Conservation (phyloP, 1,140 invertebrate species). For the Pollicipes pollicipes region DNA sequence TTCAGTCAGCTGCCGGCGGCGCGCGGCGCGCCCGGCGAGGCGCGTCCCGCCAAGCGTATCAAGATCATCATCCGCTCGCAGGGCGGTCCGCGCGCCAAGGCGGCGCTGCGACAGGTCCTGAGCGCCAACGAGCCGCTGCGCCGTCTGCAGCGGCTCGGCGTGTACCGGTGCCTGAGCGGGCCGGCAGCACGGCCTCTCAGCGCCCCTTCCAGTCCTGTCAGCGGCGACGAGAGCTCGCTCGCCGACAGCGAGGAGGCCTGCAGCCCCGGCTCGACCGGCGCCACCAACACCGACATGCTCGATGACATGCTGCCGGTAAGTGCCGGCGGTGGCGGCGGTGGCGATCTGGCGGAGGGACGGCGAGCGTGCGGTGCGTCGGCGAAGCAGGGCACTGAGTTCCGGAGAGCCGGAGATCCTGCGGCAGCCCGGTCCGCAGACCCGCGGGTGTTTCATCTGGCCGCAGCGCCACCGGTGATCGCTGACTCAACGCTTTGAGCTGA, state of each 20-base stretch:
- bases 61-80: constrained; percentile 1
- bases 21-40: no score
- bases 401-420: no score
- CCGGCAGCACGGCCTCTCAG: background rate
- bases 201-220: background rate
- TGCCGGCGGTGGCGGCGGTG: background rate
- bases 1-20: background rate
- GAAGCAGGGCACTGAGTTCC: no score
- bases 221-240: background rate
- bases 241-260: background rate
- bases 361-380: no score
- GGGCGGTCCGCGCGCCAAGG: background rate
- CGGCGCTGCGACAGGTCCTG: background rate
- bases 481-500: no score
- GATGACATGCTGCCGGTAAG: background rate
- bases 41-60: background rate
- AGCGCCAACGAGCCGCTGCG: background rate
- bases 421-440: no score
- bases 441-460: no score
- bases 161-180: background rate
- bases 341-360: no score
- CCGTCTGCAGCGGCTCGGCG: background rate
- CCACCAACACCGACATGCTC: background rate
- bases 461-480: no score
- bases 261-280: background rate